A percentile compares a stretch with the other conserved stretches of the same genome.
These are phyloP conservation scores for Acipenser transmontanus DNA, from an alignment of 2,797 vertebrate species.

Conservation along the genomic window DNA sequence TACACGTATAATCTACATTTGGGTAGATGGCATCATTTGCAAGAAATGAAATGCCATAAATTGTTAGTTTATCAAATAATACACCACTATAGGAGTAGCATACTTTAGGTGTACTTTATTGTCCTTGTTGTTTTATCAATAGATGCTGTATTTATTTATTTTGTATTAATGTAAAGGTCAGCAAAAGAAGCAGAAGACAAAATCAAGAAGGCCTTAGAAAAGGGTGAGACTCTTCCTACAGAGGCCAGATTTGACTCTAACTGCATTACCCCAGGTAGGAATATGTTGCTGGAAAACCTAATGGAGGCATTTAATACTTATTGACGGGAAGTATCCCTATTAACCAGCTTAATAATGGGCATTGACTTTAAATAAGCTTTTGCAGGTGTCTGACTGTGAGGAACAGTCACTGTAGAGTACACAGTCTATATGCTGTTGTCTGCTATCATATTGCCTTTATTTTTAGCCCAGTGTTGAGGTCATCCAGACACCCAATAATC, in stretches of 20 bases:
- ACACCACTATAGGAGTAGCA: too few species aligned
- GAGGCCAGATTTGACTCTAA: conserved; percentile 97
- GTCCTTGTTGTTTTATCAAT: too few species aligned
- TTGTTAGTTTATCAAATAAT: too few species aligned
- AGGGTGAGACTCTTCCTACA: conserved; percentile 88
- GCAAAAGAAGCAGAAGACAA: conserved; percentile 98
- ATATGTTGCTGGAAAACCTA: not conserved
- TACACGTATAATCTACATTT: not conserved
- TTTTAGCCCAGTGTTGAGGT: too few species aligned
- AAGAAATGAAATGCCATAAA: too few species aligned
- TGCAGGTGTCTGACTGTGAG: not conserved
- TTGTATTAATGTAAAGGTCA: conserved; percentile 63
- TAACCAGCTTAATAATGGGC: too few species aligned
- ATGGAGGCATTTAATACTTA: too few species aligned
- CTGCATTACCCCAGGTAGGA: conserved; percentile 92
- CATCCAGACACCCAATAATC: too few species aligned
- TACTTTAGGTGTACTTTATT: too few species aligned
- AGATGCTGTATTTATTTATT: not conserved
- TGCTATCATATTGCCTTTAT: not conserved
- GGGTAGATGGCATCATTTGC: not conserved
- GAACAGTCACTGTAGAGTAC: not conserved
- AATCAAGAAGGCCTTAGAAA: conserved; percentile 95
- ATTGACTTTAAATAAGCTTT: too few species aligned
- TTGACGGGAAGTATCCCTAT: too few species aligned
- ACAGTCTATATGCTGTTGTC: not conserved